Percentiles rank a stretch among this genome's conserved stretches.
These are phyloP conservation scores for Cephus sareptanus DNA, from an alignment of 2,888 invertebrate genomes.

Conservation along the genomic window DNA sequence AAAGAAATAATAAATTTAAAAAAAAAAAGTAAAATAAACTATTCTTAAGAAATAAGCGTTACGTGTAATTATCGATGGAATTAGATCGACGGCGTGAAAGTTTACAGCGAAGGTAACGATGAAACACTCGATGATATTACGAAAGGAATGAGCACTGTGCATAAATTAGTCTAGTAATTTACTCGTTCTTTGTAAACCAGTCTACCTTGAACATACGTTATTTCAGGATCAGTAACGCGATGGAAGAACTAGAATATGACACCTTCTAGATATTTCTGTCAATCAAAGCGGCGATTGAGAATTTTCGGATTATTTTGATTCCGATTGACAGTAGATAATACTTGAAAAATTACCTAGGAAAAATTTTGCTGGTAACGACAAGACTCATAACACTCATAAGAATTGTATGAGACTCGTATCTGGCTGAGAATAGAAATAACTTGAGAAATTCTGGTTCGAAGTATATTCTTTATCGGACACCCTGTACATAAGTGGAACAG, in stretches of 20 bases:
- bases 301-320: neutral
- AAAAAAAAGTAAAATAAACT: neutral
- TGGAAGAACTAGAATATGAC: neutral
- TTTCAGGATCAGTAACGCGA: neutral
- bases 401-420: neutral
- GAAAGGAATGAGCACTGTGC: neutral
- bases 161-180: neutral
- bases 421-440: neutral
- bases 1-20: neutral
- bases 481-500: neutral
- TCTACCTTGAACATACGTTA: neutral
- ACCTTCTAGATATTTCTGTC: neutral
- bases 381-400: neutral
- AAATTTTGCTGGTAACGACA: too few species aligned
- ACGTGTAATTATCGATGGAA: neutral
- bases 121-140: neutral
- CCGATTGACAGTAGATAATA: neutral
- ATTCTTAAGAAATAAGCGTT: neutral
- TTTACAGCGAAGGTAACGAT: neutral
- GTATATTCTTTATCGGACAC: neutral
- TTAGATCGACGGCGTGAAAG: neutral
- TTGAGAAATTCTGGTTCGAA: neutral
- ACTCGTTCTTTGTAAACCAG: neutral
- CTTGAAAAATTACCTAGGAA: neutral
- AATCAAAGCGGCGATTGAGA: neutral